phyloP scores from a whole-genome alignment of 92 coral and sea anemone genomes.

The Porites cylindrica region DNA sequence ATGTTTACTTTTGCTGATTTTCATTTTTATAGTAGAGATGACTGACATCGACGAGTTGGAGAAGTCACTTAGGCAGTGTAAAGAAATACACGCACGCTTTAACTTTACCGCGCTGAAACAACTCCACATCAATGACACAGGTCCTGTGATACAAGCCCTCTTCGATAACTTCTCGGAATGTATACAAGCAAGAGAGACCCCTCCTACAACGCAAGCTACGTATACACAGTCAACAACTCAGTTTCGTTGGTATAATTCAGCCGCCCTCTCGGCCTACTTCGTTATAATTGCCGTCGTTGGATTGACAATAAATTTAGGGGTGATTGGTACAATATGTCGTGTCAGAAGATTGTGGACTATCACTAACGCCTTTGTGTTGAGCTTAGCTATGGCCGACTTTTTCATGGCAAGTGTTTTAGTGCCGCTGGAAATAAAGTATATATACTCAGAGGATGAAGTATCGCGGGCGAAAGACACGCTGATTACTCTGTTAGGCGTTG shows the following conservation, averaged over 20 bases:
- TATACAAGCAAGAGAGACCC: too few relatives aligned
- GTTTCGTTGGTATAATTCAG: neutral
- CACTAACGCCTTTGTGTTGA: conserved; percentile 88
- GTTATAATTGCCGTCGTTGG: conserved; percentile 65
- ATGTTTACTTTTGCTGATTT: neutral
- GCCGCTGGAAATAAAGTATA: conserved; percentile 75
- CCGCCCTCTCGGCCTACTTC: conserved; percentile 58
- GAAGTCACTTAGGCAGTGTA: neutral
- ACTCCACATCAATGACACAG: neutral
- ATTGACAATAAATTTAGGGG: conserved; percentile 56
- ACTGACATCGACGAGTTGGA: neutral
- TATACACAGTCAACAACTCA: neutral
- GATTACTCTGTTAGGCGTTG: conserved; percentile 86
- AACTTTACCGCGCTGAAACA: conserved; percentile 9
- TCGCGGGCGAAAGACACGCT: conserved; percentile 60
- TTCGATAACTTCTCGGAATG: neutral
- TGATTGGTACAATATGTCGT: conserved; percentile 74
- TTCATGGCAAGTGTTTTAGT: conserved; percentile 79
- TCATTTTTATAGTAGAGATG: neutral
- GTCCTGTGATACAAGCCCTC: neutral
- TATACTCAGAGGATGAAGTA: neutral
- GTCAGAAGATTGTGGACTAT: conserved; percentile 83
- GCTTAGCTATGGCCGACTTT: conserved; percentile 87
- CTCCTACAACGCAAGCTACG: too few relatives aligned
- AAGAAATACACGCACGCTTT: conserved; percentile 16